phyloP scores from a whole-genome alignment of 2,797 vertebrate species.

The Enteromius unitaeniatus region DNA sequence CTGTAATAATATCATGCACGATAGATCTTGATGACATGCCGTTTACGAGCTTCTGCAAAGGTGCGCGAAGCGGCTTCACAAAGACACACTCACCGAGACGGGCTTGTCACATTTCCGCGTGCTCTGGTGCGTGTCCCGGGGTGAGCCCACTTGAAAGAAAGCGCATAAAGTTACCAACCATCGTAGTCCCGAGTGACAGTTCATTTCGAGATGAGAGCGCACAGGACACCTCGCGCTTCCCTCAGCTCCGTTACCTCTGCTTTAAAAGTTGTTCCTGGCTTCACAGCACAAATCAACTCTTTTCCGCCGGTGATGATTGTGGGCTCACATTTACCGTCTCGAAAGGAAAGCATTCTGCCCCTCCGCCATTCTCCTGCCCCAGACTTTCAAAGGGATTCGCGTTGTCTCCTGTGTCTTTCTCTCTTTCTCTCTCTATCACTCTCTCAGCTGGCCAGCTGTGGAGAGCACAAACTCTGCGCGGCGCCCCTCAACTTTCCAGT shows the following conservation, averaged over 20 bases:
- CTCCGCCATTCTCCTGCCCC: slow-evolving; percentile 80
- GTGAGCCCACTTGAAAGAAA: slow-evolving; percentile 78
- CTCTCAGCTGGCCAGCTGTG: slow-evolving; percentile 38
- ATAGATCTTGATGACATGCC: background rate
- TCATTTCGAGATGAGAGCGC: slow-evolving; percentile 77
- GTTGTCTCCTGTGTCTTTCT: slow-evolving; percentile 29
- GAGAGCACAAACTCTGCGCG: slow-evolving; percentile 68
- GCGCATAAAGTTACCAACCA: slow-evolving; percentile 78
- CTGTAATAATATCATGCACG: background rate
- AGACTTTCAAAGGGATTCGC: slow-evolving; percentile 28
- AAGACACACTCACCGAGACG: slow-evolving; percentile 83
- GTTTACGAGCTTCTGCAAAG: background rate
- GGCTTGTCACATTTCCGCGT: slow-evolving; percentile 84
- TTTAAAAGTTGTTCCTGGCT: slow-evolving; percentile 44
- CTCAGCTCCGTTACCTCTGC: slow-evolving; percentile 43
- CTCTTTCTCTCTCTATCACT: slow-evolving; percentile 2
- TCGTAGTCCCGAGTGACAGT: slow-evolving; percentile 76
- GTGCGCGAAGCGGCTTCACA: background rate
- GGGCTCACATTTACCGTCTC: slow-evolving; percentile 73
- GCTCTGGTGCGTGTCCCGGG: slow-evolving; percentile 75
- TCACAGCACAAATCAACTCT: slow-evolving; percentile 48
- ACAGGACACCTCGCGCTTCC: slow-evolving; percentile 58
- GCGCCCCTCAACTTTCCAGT: slow-evolving; percentile 74
- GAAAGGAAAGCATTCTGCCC: slow-evolving; percentile 76
- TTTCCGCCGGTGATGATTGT: slow-evolving; percentile 64